These are phyloP conservation scores for Chiloscyllium plagiosum DNA, from an alignment of 2,113 vertebrate species.

Conservation along the genomic window DNA sequence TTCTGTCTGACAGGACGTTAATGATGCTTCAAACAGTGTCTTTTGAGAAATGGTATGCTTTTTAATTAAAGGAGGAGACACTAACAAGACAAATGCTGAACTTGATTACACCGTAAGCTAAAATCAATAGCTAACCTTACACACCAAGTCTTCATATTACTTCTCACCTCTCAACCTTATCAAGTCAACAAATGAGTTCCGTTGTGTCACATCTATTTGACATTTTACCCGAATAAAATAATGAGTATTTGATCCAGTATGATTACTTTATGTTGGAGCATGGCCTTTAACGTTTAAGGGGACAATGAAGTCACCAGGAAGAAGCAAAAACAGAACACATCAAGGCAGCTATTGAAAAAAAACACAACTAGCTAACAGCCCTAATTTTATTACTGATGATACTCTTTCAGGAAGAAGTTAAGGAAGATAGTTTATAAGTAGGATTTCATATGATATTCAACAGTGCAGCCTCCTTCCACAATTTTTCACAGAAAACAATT, in stretches of 20 bases:
- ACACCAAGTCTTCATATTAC: slow-evolving; percentile 12
- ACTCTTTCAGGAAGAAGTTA: background rate
- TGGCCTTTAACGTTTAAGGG: background rate
- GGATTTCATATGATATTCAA: background rate
- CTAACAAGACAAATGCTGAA: slow-evolving; percentile 37
- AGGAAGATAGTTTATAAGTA: background rate
- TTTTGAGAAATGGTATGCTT: slow-evolving; percentile 27
- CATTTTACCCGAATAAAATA: background rate
- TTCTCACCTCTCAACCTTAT: slow-evolving; percentile 12
- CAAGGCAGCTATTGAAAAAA: background rate
- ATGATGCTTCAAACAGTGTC: slow-evolving; percentile 32
- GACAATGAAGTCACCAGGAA: background rate
- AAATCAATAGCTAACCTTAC: slow-evolving; percentile 34
- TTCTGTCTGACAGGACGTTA: slow-evolving; percentile 29
- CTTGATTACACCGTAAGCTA: slow-evolving; percentile 30
- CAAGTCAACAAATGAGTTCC: background rate
- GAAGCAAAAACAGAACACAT: background rate
- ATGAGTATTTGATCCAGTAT: background rate
- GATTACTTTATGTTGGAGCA: background rate
- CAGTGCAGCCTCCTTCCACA: background rate
- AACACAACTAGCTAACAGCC: background rate
- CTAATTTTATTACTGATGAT: background rate
- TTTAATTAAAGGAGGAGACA: slow-evolving; percentile 35
- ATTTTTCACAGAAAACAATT: background rate
- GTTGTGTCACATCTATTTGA: background rate